Conservation (phyloP, 2,888 invertebrate species). For the Blastobasis lacticolella region DNA sequence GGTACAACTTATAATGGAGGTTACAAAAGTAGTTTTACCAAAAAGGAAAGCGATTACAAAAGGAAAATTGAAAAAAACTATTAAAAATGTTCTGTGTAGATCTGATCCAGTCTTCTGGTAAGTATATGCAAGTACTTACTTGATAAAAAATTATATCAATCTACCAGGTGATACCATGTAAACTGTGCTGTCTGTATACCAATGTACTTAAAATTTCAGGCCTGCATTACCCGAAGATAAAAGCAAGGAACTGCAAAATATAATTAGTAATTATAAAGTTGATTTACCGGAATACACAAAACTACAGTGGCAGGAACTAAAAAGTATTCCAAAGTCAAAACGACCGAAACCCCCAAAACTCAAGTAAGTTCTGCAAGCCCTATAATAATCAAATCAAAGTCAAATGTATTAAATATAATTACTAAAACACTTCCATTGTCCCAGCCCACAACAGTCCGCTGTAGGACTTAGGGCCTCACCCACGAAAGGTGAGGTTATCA, state of each 20-base stretch:
- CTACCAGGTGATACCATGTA: not conserved
- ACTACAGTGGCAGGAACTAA: constrained; percentile 52
- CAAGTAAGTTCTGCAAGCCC: constrained; percentile 29
- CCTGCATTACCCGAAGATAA: constrained; percentile 38
- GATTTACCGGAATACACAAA: constrained; percentile 45
- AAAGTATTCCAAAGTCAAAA: constrained; percentile 48
- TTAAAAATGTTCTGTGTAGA: constrained; percentile 60
- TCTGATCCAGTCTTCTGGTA: constrained; percentile 56
- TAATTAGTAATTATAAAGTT: constrained; percentile 36
- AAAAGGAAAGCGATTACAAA: constrained; percentile 49
- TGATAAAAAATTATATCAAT: not conserved
- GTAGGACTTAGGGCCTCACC: too few species aligned
- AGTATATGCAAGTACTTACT: constrained; percentile 7
- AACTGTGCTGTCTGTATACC: not conserved
- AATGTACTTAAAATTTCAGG: constrained; percentile 30
- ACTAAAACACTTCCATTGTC: too few species aligned
- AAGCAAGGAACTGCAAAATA: constrained; percentile 22
- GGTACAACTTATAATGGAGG: too few species aligned
- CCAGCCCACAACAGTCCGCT: too few species aligned
- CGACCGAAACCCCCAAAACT: constrained; percentile 46
- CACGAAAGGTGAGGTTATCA: too few species aligned
- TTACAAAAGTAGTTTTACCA: constrained; percentile 17
- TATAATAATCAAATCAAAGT: too few species aligned
- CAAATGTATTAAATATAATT: too few species aligned
- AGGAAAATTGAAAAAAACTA: constrained; percentile 59